phyloP scores from a whole-genome alignment of 2,113 vertebrate species.

The Macquaria australasica region DNA sequence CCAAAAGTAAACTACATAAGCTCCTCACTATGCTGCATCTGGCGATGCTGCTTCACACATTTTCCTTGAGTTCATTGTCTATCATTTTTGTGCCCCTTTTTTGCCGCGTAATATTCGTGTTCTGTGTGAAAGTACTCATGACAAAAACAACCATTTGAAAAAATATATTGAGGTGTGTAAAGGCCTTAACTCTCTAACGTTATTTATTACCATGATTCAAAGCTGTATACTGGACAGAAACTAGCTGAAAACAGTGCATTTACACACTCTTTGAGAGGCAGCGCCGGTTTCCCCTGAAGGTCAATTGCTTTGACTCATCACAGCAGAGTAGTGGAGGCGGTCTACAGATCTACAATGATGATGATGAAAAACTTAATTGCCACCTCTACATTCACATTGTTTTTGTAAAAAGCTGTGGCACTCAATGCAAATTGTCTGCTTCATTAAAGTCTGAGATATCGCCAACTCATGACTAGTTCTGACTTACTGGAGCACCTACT shows the following conservation, averaged over 20 bases:
- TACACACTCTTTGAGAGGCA: background rate
- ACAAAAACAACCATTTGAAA: no score
- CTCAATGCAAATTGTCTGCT: background rate
- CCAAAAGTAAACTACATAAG: no score
- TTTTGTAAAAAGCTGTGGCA: background rate
- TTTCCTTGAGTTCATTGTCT: no score
- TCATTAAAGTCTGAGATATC: background rate
- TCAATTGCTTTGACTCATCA: conserved; percentile 1
- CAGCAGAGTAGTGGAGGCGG: background rate
- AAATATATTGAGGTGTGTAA: no score
- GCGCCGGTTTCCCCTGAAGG: background rate
- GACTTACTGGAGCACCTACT: background rate
- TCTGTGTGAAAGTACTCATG: no score
- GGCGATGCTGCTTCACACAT: no score
- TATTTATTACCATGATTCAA: background rate
- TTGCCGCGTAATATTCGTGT: no score
- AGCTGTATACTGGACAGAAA: background rate
- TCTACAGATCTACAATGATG: background rate
- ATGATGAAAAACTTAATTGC: background rate
- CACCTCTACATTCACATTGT: background rate
- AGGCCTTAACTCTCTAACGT: background rate
- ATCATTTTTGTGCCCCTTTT: no score
- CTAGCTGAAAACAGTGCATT: background rate
- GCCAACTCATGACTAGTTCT: background rate
- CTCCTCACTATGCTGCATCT: no score